phyloP scores from a whole-genome alignment of 2,888 invertebrate species.

The Mythimna vitellina region DNA sequence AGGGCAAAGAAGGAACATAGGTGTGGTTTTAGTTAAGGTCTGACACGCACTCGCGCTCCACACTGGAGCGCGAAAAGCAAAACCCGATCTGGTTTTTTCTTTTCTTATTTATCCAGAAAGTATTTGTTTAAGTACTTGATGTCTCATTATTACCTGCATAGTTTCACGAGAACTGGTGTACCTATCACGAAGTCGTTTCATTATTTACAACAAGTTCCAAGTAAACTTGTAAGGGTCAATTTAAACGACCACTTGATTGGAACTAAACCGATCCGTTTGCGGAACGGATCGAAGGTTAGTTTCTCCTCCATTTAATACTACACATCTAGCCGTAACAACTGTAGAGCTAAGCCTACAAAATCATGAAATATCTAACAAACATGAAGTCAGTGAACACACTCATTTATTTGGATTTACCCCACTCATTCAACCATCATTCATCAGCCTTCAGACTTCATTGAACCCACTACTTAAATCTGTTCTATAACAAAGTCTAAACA shows the following conservation, averaged over 20 bases:
- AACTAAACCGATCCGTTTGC: slow-evolving; percentile 13
- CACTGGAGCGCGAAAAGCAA: no score
- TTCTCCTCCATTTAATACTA: slow-evolving; percentile 20
- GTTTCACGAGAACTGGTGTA: not conserved
- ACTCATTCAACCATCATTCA: slow-evolving; percentile 23
- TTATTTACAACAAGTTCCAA: slow-evolving; percentile 16
- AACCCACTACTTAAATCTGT: slow-evolving; percentile 43
- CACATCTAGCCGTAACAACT: not conserved
- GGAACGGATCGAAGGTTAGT: slow-evolving; percentile 11
- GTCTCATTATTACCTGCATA: not conserved
- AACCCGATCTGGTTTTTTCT: no score
- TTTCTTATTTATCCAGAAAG: no score
- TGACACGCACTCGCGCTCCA: no score
- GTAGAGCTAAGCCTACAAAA: slow-evolving; percentile 4
- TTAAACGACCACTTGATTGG: slow-evolving; percentile 5
- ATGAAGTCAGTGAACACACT: slow-evolving; percentile 13
- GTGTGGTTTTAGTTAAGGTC: no score
- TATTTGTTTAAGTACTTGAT: not conserved
- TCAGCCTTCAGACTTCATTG: slow-evolving; percentile 23
- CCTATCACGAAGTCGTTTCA: not conserved
- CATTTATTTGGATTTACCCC: slow-evolving; percentile 24
- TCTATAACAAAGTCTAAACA: slow-evolving; percentile 55
- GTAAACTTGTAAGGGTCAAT: slow-evolving; percentile 7
- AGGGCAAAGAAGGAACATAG: no score
- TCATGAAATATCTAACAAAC: slow-evolving; percentile 4